Evolutionary conservation across 2,888 invertebrate species (phyloP), one percentile per base, ranked within the genome.

Genomic region (Papilio gigon): DNA sequence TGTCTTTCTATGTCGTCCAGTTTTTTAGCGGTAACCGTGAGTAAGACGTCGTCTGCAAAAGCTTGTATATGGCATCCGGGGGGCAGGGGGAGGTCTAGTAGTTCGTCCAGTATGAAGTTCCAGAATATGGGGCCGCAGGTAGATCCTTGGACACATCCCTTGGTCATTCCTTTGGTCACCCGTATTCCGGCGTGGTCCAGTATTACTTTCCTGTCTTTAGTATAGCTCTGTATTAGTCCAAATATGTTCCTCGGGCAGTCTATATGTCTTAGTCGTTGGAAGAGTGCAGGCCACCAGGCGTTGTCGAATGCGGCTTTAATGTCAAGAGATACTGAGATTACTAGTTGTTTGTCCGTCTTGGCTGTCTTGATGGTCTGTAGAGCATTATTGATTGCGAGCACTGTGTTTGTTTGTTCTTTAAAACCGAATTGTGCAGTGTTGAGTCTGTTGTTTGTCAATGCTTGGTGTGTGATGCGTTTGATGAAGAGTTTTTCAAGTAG

Each of bases 341-440:
- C 68, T 0, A 58, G 71, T 2, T 67, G 20, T 9, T 53, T 33
- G 0, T 53, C 8, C 0, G 1, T 1, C 47, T 70, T 72, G 5
- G 64, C 65, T 0, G 6, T 9, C 0, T 33, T 58, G 1, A 75
- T 68, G 0, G 37, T 8, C 0, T 66, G 17, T 0, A 72, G 4
- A 0, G 73, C 72, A 0, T 44, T 22, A 0, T 67, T n/a, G 0
- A 75, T 42, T 0, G 76, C 77, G 1, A 17, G 0, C 1, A 12
- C 20, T 14, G 64, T n/a, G 1, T 37, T n/a, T 9, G 35, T 62
- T 17, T 75, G 76, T 14, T 63, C 67, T n/a, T 61, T 68, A 58
- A 76, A 76, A 0, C 77, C 75, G 22, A 65, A 76, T 25, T 70
- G 65, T 5, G 20, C 47, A 0, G 1, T 14, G 22, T 27, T 68